phyloP scores from a whole-genome alignment of 2,113 vertebrate genomes.

The Sigmodon hispidus region DNA sequence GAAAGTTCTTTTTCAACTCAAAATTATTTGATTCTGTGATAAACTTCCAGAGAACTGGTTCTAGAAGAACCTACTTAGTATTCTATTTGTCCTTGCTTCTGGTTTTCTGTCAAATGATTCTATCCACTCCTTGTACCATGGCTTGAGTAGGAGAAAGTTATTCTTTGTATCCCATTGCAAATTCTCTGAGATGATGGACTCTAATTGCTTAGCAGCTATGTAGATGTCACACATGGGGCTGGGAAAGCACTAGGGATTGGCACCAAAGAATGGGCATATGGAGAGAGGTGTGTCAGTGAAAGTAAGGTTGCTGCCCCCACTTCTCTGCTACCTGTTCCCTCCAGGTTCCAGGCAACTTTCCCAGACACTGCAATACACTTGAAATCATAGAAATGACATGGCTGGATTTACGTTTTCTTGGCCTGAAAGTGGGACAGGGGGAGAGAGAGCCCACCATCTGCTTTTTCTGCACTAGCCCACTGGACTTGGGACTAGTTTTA shows the following conservation, averaged over 20 bases:
- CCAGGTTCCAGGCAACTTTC: slow-evolving; percentile 13
- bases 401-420: not conserved
- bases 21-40: slow-evolving; percentile 51
- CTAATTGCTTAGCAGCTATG: slow-evolving; percentile 50
- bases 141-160: not conserved
- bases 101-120: slow-evolving; percentile 49
- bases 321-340: not conserved
- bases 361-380: not conserved
- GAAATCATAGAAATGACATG: slow-evolving; percentile 3
- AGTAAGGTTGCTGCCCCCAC: not conserved
- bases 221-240: slow-evolving; percentile 15
- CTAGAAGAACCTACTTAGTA: slow-evolving; percentile 55
- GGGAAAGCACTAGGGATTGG: not conserved
- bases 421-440: not conserved
- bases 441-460: not conserved
- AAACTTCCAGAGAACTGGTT: slow-evolving; percentile 47
- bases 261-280: not conserved
- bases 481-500: not conserved
- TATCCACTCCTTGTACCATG: not conserved
- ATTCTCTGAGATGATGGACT: slow-evolving; percentile 44
- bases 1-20: slow-evolving; percentile 45
- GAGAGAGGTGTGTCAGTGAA: not conserved
- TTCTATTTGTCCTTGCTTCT: slow-evolving; percentile 48
- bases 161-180: slow-evolving; percentile 45
- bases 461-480: not conserved